phyloP scores from a whole-genome alignment of 2,797 vertebrate species.

The Spondyliosoma cantharus region DNA sequence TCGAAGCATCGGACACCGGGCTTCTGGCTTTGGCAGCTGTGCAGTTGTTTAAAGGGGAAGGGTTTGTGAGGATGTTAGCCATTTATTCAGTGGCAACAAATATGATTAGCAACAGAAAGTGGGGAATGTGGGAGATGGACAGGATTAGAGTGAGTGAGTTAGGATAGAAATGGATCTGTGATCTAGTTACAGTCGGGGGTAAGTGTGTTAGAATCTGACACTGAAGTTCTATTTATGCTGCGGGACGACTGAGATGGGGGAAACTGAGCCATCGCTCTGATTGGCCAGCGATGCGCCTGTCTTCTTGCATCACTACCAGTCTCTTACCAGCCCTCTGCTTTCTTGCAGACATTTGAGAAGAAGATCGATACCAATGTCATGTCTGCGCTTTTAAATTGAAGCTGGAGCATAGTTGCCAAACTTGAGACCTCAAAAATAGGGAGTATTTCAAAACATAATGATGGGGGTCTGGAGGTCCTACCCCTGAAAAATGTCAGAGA shows the following conservation, averaged over 20 bases:
- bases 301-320: neutral
- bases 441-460: no score
- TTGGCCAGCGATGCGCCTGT: conserved; percentile 17
- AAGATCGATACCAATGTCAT: neutral
- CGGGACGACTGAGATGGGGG: conserved; percentile 23
- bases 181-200: conserved; percentile 57
- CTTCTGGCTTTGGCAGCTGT: conserved; percentile 3
- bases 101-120: conserved; percentile 53
- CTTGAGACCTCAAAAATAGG: no score
- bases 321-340: neutral
- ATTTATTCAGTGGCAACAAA: conserved; percentile 60
- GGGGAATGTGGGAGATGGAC: conserved; percentile 48
- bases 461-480: no score
- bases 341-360: neutral
- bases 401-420: no score
- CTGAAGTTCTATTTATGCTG: conserved; percentile 32
- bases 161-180: conserved; percentile 48
- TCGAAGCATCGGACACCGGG: neutral
- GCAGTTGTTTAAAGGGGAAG: conserved; percentile 20
- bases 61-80: conserved; percentile 37
- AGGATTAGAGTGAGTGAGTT: conserved; percentile 41
- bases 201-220: conserved; percentile 54
- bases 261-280: neutral
- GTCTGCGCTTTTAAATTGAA: neutral
- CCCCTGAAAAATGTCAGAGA: no score